Conservation (phyloP, 2,888 invertebrate genomes). For the Cryptocheilus praepositus region DNA sequence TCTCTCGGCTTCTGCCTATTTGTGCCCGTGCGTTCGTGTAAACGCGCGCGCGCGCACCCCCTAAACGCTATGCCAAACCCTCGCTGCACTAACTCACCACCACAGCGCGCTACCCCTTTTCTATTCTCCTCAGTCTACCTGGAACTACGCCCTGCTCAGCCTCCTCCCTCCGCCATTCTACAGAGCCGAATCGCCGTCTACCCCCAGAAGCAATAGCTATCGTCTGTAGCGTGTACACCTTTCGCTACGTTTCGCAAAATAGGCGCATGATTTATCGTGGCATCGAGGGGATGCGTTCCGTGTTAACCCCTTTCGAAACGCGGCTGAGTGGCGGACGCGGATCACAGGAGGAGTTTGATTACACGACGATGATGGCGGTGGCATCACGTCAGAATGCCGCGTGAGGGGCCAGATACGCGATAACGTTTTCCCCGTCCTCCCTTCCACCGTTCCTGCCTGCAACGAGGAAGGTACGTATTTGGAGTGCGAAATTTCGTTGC, state of each 20-base stretch:
- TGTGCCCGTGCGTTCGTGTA: conserved; percentile 16
- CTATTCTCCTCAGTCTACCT: conserved; percentile 49
- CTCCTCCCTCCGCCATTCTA: too few species aligned
- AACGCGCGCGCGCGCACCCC: conserved; percentile 39
- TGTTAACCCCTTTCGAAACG: conserved; percentile 9
- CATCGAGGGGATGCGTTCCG: conserved; percentile 16
- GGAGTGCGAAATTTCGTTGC: too few species aligned
- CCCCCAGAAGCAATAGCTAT: conserved; percentile 41
- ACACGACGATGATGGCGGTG: conserved; percentile 1
- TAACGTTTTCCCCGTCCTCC: not conserved
- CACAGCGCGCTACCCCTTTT: conserved; percentile 32
- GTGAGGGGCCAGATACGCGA: not conserved
- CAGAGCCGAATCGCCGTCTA: too few species aligned
- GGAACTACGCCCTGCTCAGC: conserved; percentile 38
- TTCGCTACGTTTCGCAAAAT: conserved; percentile 46
- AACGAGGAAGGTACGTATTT: too few species aligned
- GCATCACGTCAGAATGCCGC: not conserved
- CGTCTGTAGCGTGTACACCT: conserved; percentile 43
- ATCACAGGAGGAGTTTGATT: conserved; percentile 10
- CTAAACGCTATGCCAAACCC: conserved; percentile 57
- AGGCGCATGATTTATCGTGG: conserved; percentile 49
- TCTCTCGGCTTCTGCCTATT: conserved; percentile 22
- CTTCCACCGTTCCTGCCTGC: too few species aligned
- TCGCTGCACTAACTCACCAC: conserved; percentile 45
- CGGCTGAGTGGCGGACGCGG: not conserved